A percentile compares a stretch with the other conserved stretches of the same genome.
These are phyloP conservation scores for Diaperis boleti DNA, from an alignment of 2,888 invertebrate species.

Conservation along the genomic window DNA sequence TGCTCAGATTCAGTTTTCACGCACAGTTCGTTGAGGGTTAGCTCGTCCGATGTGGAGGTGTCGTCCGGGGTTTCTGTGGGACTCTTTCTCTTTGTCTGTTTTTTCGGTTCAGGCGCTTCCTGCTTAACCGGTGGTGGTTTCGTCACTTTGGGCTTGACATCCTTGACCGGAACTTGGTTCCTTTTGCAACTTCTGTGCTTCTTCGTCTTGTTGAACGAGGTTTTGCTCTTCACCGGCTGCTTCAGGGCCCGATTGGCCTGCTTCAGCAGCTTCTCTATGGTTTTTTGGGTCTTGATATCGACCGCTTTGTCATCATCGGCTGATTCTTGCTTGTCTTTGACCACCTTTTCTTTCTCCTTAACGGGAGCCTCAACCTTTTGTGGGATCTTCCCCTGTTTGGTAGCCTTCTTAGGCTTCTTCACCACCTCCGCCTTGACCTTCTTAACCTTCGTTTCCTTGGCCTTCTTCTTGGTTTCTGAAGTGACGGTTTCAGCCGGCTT, in stretches of 20 bases:
- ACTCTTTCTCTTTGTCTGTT: constrained; percentile 42
- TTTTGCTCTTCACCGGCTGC: constrained; percentile 24
- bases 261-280: constrained; percentile 50
- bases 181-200: constrained; percentile 26
- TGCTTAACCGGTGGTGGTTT: constrained; percentile 26
- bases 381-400: constrained; percentile 27
- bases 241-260: constrained; percentile 49
- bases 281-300: constrained; percentile 49
- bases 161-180: constrained; percentile 23
- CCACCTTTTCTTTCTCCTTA: constrained; percentile 57
- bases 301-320: constrained; percentile 51
- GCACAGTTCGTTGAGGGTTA: constrained; percentile 25
- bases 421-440: constrained; percentile 32
- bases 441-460: constrained; percentile 19
- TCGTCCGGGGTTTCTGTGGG: constrained; percentile 37
- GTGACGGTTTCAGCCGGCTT: constrained; percentile 15
- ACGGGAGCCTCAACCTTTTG: constrained; percentile 60
- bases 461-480: constrained; percentile 17
- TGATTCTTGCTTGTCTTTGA: constrained; percentile 48
- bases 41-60: constrained; percentile 28
- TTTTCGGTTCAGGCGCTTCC: constrained; percentile 30
- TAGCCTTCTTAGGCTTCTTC: constrained; percentile 31
- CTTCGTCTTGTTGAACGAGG: constrained; percentile 34
- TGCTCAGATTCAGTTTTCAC: constrained; percentile 20
- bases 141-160: constrained; percentile 19